Evolutionary conservation across 2,113 vertebrate species (phyloP).

Genomic region (Gila orcuttii): DNA sequence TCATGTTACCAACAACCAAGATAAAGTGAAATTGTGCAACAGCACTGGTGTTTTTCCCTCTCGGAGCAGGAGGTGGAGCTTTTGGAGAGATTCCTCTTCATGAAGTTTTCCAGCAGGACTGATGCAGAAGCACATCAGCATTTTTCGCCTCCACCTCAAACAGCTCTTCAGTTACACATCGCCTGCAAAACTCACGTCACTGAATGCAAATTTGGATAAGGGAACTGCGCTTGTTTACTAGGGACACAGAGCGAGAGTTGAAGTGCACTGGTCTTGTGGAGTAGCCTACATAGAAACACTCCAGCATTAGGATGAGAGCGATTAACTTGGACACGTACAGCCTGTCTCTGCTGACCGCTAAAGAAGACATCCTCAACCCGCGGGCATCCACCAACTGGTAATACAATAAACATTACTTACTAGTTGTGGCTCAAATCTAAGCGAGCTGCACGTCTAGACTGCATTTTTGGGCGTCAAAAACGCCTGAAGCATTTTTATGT

Average conservation of each 20-base stretch:
- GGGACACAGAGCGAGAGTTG: neutral
- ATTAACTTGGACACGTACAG: conserved; percentile 83
- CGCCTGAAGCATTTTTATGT: neutral
- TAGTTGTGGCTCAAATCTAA: neutral
- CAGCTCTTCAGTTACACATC: neutral
- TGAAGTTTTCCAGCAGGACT: conserved; percentile 23
- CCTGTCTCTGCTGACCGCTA: conserved; percentile 82
- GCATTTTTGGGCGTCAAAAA: neutral
- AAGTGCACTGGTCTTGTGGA: conserved; percentile 62
- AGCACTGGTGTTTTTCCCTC: conserved; percentile 64
- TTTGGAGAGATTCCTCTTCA: conserved; percentile 64
- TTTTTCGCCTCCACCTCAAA: neutral
- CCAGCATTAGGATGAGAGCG: conserved; percentile 68
- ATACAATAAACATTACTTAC: conserved; percentile 50
- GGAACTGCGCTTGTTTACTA: neutral
- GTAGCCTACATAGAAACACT: conserved; percentile 61
- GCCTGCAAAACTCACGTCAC: neutral
- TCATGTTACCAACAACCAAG: conserved; percentile 46
- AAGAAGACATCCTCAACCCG: conserved; percentile 82
- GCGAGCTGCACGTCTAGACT: neutral
- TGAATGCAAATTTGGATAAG: conserved; percentile 21
- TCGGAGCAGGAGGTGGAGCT: conserved; percentile 75
- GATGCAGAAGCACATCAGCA: conserved; percentile 21
- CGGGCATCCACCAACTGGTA: conserved; percentile 82
- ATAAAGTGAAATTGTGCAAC: conserved; percentile 66